Conservation (phyloP, 2,113 vertebrate genomes). For the Synchiropus splendidus region DNA sequence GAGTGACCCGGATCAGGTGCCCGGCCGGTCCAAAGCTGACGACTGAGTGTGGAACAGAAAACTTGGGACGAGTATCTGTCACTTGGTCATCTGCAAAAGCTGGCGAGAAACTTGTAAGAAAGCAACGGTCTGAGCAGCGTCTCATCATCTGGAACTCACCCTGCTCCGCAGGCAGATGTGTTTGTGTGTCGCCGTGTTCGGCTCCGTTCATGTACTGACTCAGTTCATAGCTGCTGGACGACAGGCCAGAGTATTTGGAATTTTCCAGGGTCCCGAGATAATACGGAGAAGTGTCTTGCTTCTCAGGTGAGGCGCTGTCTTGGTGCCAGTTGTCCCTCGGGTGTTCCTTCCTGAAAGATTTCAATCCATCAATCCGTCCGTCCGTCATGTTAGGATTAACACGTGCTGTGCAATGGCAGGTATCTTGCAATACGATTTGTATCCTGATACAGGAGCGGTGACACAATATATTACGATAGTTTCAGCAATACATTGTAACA, state of each 20-base stretch:
- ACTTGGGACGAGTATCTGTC: slow-evolving; percentile 67
- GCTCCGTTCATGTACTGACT: slow-evolving; percentile 77
- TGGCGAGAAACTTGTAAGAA: too few relatives aligned
- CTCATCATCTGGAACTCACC: slow-evolving; percentile 44
- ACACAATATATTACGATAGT: too few relatives aligned
- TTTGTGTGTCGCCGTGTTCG: slow-evolving; percentile 4
- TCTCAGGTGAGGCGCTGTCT: slow-evolving; percentile 28
- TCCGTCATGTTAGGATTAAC: too few relatives aligned
- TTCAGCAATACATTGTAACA: too few relatives aligned
- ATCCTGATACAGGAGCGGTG: too few relatives aligned
- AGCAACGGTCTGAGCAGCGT: too few relatives aligned
- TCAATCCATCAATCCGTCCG: too few relatives aligned
- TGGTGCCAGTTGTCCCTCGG: slow-evolving; percentile 24
- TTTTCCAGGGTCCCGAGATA: slow-evolving; percentile 65
- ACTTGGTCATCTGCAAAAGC: too few relatives aligned
- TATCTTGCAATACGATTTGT: too few relatives aligned
- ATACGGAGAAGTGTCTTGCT: slow-evolving; percentile 25
- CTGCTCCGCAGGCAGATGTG: slow-evolving; percentile 14
- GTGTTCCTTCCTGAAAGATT: slow-evolving; percentile 38
- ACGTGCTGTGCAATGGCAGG: too few relatives aligned
- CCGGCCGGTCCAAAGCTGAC: slow-evolving; percentile 80
- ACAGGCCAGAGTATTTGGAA: slow-evolving; percentile 76
- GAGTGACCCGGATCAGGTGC: slow-evolving; percentile 70
- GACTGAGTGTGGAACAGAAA: slow-evolving; percentile 59
- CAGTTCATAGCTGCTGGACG: slow-evolving; percentile 79